Base-by-base conservation (phyloP, 1,140 invertebrate species). In the Temnothorax curvispinosus region DNA sequence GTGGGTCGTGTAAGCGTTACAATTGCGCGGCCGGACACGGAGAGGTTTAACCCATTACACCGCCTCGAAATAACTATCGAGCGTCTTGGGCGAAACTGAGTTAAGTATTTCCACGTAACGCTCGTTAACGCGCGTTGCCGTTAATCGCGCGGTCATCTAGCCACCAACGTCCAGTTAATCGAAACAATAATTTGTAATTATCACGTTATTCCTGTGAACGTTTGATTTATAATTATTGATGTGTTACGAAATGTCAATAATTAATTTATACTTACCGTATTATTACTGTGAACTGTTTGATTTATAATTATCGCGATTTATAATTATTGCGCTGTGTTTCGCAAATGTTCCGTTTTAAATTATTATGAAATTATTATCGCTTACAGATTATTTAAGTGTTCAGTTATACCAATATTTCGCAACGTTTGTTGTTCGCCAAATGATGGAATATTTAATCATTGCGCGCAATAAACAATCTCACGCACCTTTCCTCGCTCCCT, bases 1-100 rank as follows among this genome's bases (percentile, higher is more conserved):
- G 64, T 81, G 64, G 78, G 65, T 72, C 35, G 11, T 81, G 65
- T 72, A 81, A 81, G 71, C 65, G 65, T 81, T 81, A 71, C 77
- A 69, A 71, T 64, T 71, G 64, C 38, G 27, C 54, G 21, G 21
- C n/a, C 15, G 38, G n/a, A 60, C 21, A 9, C 13, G 5, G 9
- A 27, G 65, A 56, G 21, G 27, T 81, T 81, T 56, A 81, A 56
- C 8, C 9, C 38, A 44, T 44, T 71, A 72, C 38, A 81, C 38
- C 18, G 15, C 9, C 38, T 47, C 27, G 67, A 21, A 27, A 60
- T 74, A 69, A 60, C 80, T 69, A 18, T 38, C 80, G 15, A n/a
- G 76, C 44, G 38, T 71, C 65, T 81, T 56, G 80, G 27, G 27
- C 54, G 67, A 60, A 52, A 58, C 35, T 27, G 41, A 60, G 32